These are phyloP conservation scores for Celastrina argiolus DNA, from an alignment of 2,888 invertebrate genomes.

Conservation along the genomic window DNA sequence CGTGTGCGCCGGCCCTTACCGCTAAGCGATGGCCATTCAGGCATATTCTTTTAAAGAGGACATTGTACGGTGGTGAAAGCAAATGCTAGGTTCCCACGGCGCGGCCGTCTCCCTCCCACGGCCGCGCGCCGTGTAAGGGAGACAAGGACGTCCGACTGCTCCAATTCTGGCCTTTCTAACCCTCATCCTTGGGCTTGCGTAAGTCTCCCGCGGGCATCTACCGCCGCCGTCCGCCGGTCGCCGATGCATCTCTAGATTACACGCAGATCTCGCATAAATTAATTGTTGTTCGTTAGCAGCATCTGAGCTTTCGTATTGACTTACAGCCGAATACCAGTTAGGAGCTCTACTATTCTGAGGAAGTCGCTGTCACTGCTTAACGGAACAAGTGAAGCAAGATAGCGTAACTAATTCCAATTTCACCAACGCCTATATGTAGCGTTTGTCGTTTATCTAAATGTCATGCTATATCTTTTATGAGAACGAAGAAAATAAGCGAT, in stretches of 20 bases:
- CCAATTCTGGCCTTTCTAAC: conserved; percentile 35
- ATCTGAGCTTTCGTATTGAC: too few relatives aligned
- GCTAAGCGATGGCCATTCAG: conserved; percentile 31
- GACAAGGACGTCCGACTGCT: conserved; percentile 36
- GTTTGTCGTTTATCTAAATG: too few relatives aligned
- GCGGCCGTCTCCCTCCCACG: conserved; percentile 34
- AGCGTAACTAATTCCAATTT: too few relatives aligned
- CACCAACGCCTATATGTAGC: too few relatives aligned
- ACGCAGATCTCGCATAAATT: background rate
- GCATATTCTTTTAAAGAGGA: conserved; percentile 32
- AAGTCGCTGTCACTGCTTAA: too few relatives aligned
- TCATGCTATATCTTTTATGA: too few relatives aligned
- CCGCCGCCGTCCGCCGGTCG: too few relatives aligned
- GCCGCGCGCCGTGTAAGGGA: conserved; percentile 24
- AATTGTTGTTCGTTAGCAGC: background rate
- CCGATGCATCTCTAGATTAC: conserved; percentile 4
- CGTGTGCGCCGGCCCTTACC: conserved; percentile 16
- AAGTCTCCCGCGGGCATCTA: background rate
- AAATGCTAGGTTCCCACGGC: conserved; percentile 47
- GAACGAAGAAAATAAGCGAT: too few relatives aligned
- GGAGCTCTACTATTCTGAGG: too few relatives aligned
- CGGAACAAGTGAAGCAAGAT: too few relatives aligned
- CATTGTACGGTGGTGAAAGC: conserved; percentile 40
- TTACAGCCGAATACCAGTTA: too few relatives aligned
- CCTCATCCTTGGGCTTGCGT: conserved; percentile 32